phyloP scores from a whole-genome alignment of 2,797 vertebrate species.

The Neosalanx taihuensis region DNA sequence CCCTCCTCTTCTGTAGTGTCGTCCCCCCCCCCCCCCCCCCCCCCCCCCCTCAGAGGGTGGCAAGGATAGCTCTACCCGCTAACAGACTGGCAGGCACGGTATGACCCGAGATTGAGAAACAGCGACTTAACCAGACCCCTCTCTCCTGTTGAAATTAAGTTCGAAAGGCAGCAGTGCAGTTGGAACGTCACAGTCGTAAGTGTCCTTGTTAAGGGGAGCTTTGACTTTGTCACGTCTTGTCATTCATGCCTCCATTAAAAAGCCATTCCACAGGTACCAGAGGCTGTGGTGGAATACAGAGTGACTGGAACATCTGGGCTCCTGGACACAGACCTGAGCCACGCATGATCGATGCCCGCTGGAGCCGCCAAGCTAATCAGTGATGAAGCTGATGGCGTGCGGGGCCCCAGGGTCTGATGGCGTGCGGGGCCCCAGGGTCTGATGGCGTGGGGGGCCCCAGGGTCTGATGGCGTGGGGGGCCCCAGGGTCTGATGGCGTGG shows the following conservation, averaged over 20 bases:
- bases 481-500: slow-evolving; percentile 8
- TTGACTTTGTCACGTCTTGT: neutral
- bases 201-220: neutral
- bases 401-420: no score
- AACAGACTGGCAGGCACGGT: neutral
- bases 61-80: neutral
- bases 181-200: neutral
- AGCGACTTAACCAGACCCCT: neutral
- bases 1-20: neutral
- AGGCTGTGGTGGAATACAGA: neutral
- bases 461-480: no score
- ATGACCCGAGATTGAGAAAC: neutral
- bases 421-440: no score
- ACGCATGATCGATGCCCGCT: no score
- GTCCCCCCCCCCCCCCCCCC: no score
- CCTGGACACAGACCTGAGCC: no score
- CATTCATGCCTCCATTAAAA: neutral
- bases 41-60: neutral
- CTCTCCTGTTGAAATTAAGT: neutral
- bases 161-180: neutral
- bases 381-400: no score
- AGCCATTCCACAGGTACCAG: neutral
- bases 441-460: no score
- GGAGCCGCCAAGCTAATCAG: no score
- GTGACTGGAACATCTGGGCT: neutral